These are phyloP conservation scores for Tinamus major DNA, from an alignment of 2,797 vertebrate genomes.

Conservation along the genomic window DNA sequence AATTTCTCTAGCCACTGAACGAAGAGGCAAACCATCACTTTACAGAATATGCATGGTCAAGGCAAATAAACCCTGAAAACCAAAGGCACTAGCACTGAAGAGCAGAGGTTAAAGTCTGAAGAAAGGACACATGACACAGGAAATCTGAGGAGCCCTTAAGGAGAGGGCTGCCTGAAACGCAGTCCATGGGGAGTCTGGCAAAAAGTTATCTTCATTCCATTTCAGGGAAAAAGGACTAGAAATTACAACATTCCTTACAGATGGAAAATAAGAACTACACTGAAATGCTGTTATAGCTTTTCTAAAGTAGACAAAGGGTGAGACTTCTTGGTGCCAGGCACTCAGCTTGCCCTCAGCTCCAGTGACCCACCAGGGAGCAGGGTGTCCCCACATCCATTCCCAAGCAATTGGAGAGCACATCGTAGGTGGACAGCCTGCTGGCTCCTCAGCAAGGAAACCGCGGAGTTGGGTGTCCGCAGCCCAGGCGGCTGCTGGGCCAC, in stretches of 20 bases:
- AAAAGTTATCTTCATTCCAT: not conserved
- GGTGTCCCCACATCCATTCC: not conserved
- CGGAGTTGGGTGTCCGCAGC: constrained; percentile 3
- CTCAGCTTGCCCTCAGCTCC: not conserved
- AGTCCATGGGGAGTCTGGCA: not conserved
- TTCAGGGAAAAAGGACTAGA: not conserved
- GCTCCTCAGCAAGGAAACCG: constrained; percentile 2
- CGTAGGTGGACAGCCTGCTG: not conserved
- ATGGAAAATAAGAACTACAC: not conserved
- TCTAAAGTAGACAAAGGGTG: not conserved
- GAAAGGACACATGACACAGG: not conserved
- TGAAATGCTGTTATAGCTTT: constrained; percentile 22
- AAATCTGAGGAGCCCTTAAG: not conserved
- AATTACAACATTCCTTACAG: not conserved
- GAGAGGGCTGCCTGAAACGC: not conserved
- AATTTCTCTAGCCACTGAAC: not conserved
- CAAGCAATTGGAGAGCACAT: not conserved
- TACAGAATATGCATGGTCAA: not conserved
- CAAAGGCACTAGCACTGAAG: not conserved
- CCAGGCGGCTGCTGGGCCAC: not conserved
- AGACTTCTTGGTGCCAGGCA: not conserved
- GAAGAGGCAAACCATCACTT: not conserved
- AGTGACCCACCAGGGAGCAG: not conserved
- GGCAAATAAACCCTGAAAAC: not conserved
- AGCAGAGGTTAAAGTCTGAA: not conserved